Evolutionary conservation across 2,797 vertebrate genomes (phyloP).

Genomic region (Nyctalus aviator): DNA sequence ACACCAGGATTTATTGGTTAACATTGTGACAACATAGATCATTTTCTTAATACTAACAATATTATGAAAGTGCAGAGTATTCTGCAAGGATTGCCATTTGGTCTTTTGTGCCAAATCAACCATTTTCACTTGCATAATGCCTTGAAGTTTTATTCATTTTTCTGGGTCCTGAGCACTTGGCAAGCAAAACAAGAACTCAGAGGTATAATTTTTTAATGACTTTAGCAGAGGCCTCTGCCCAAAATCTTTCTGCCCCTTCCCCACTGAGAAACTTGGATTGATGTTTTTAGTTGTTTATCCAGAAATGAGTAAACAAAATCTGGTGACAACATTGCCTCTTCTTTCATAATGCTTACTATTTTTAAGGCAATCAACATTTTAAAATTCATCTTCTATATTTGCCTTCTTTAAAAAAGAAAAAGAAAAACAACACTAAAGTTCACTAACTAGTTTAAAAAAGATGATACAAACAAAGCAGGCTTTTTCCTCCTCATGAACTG

Average conservation of each 20-base stretch:
- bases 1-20: not conserved
- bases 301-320: conserved; percentile 61
- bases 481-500: conserved; percentile 71
- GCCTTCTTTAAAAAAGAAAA: conserved; percentile 55
- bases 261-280: conserved; percentile 3
- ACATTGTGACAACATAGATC: not conserved
- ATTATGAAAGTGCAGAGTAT: not conserved
- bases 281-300: conserved; percentile 68
- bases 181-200: not conserved
- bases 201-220: not conserved
- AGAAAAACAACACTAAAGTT: conserved; percentile 9
- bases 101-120: not conserved
- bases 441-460: conserved; percentile 73
- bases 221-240: not conserved
- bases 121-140: not conserved
- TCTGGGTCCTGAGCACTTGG: not conserved
- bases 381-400: conserved; percentile 52
- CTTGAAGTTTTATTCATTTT: not conserved
- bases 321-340: not conserved
- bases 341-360: conserved; percentile 41
- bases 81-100: not conserved
- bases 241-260: conserved; percentile 20
- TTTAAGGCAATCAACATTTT: conserved; percentile 33
- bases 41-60: not conserved
- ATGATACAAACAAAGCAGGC: conserved; percentile 71